A percentile compares a stretch with the other conserved stretches of the same genome.
phyloP scores from a whole-genome alignment of 2,113 vertebrate species.

The Trichechus manatus region DNA sequence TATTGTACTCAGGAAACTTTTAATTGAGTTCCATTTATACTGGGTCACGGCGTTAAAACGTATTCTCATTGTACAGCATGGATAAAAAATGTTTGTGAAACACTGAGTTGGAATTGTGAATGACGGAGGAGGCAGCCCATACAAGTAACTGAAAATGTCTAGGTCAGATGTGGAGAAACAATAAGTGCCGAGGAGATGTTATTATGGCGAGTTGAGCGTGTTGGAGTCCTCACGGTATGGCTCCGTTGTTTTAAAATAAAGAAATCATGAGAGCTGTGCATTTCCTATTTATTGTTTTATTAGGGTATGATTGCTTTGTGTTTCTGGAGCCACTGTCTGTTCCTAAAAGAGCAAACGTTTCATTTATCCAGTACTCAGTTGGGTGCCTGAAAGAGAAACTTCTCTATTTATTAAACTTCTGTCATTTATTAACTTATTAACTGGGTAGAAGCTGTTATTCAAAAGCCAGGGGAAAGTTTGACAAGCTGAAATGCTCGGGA shows the following conservation, averaged over 20 bases:
- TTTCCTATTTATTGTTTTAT: constrained; percentile 23
- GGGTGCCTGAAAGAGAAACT: background rate
- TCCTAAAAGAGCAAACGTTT: background rate
- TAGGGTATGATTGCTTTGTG: background rate
- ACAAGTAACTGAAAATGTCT: background rate
- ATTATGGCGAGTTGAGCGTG: background rate
- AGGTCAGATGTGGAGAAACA: background rate
- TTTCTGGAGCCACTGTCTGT: background rate
- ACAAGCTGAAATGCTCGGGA: background rate
- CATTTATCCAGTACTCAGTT: background rate
- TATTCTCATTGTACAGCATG: background rate
- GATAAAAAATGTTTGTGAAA: background rate
- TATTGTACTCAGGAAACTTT: background rate
- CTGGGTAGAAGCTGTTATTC: background rate
- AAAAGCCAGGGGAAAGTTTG: background rate
- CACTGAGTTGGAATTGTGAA: background rate
- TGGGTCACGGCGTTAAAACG: background rate
- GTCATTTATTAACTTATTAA: background rate
- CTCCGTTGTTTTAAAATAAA: background rate
- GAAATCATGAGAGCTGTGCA: background rate
- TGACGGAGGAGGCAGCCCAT: background rate
- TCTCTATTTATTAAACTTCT: too few relatives aligned
- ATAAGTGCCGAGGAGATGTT: accelerated
- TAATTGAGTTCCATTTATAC: background rate
- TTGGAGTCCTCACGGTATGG: accelerated